Evolutionary conservation across 2,797 vertebrate species (phyloP).

Genomic region (Pangasius krempfi): DNA sequence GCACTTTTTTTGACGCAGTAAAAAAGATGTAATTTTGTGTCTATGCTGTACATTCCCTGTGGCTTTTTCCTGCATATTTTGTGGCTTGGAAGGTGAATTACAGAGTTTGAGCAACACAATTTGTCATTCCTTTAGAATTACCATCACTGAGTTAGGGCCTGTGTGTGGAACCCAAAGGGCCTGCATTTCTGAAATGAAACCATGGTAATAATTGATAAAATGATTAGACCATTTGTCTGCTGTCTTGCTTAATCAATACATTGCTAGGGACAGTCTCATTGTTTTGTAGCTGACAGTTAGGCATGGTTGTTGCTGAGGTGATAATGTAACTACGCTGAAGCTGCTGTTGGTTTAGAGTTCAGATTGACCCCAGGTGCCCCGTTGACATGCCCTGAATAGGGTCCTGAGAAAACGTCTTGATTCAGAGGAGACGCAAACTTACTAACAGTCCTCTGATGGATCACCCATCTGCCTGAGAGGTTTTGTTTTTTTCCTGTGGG

Average conservation of each 20-base stretch:
- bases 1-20: neutral
- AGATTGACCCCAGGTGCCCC: constrained; percentile 15
- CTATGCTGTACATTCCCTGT: constrained; percentile 37
- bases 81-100: constrained; percentile 24
- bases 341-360: constrained; percentile 27
- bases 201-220: constrained; percentile 27
- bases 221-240: constrained; percentile 33
- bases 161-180: neutral
- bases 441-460: constrained; percentile 35
- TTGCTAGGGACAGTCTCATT: constrained; percentile 3
- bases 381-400: constrained; percentile 10
- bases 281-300: neutral
- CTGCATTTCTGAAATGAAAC: constrained; percentile 25
- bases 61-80: constrained; percentile 59
- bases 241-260: constrained; percentile 30
- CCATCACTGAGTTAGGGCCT: constrained; percentile 4
- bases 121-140: constrained; percentile 23
- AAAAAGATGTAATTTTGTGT: constrained; percentile 21
- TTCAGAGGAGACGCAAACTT: constrained; percentile 18
- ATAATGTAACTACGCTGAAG: neutral
- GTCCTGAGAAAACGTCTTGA: constrained; percentile 24
- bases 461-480: constrained; percentile 22
- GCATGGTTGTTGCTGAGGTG: constrained; percentile 8
- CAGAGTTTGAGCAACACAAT: constrained; percentile 1
- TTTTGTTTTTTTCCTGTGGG: neutral